A percentile compares a stretch with the other conserved stretches of the same genome.
Evolutionary conservation across 2,888 invertebrate species (phyloP).

Genomic region (Drosophila mulleri): DNA sequence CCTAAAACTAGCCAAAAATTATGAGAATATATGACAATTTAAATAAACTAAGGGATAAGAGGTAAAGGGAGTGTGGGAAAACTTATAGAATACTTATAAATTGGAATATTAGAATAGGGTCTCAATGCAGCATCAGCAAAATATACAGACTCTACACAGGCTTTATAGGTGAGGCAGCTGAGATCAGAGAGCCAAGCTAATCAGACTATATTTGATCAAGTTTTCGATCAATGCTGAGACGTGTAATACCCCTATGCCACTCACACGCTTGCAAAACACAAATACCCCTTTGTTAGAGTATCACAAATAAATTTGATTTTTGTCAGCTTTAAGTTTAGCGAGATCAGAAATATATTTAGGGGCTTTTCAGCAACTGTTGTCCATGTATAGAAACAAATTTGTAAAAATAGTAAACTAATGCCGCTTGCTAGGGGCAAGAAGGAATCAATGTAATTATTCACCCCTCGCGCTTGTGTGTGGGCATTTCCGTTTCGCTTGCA

Average conservation of each 20-base stretch:
- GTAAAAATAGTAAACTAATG: constrained; percentile 7
- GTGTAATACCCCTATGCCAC: not conserved
- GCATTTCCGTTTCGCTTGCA: constrained; percentile 70
- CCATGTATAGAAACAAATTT: constrained; percentile 2
- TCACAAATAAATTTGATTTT: constrained; percentile 48
- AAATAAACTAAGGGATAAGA: not conserved
- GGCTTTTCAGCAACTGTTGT: constrained; percentile 15
- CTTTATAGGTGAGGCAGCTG: not conserved
- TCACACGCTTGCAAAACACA: not conserved
- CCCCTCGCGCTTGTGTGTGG: constrained; percentile 58
- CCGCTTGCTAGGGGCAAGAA: constrained; percentile 38
- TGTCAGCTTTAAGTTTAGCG: constrained; percentile 17
- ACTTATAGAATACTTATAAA: not conserved
- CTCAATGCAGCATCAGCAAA: not conserved
- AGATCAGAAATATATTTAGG: not conserved
- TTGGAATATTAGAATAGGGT: not conserved
- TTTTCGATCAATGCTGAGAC: too few relatives aligned
- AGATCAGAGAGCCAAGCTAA: not conserved
- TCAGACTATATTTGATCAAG: too few relatives aligned
- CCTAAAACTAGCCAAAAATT: too few relatives aligned
- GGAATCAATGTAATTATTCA: constrained; percentile 75
- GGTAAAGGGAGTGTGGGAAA: not conserved
- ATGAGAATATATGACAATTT: not conserved
- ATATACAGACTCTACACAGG: not conserved
- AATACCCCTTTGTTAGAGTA: not conserved